Evolutionary conservation across 2,113 vertebrate genomes (phyloP).

Genomic region (Oreochromis niloticus): DNA sequence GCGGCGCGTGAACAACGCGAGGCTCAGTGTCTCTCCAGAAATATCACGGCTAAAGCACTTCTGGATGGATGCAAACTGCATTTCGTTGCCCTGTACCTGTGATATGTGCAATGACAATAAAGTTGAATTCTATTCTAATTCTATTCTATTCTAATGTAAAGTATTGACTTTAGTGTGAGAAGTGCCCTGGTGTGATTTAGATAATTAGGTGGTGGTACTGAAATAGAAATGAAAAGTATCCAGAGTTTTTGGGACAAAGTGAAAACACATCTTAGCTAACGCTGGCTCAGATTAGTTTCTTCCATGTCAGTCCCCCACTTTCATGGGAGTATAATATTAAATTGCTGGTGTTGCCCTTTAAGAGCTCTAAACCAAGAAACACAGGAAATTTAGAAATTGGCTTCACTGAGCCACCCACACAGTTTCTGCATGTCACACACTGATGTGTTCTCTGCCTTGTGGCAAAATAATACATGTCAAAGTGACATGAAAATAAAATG

Average conservation of each 20-base stretch:
- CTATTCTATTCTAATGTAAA: not conserved
- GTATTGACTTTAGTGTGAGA: not conserved
- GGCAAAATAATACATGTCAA: not conserved
- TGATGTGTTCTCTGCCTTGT: not conserved
- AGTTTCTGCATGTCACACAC: not conserved
- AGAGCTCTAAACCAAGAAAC: not conserved
- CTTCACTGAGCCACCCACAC: not conserved
- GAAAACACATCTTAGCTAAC: not conserved
- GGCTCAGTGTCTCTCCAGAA: no score
- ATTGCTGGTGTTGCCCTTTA: not conserved
- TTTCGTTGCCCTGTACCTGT: no score
- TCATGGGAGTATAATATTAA: not conserved
- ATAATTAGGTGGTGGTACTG: not conserved
- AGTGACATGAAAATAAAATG: not conserved
- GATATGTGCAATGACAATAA: no score
- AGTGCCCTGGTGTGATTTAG: not conserved
- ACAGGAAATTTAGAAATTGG: not conserved
- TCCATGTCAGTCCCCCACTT: not conserved
- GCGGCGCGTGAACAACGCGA: no score
- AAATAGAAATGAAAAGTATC: not conserved
- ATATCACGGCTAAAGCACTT: no score
- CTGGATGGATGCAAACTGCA: no score
- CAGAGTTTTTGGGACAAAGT: not conserved
- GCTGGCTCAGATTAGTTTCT: not conserved
- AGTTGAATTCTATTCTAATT: no score